phyloP scores from a whole-genome alignment of 2,797 vertebrate species.

The Antrozous pallidus region DNA sequence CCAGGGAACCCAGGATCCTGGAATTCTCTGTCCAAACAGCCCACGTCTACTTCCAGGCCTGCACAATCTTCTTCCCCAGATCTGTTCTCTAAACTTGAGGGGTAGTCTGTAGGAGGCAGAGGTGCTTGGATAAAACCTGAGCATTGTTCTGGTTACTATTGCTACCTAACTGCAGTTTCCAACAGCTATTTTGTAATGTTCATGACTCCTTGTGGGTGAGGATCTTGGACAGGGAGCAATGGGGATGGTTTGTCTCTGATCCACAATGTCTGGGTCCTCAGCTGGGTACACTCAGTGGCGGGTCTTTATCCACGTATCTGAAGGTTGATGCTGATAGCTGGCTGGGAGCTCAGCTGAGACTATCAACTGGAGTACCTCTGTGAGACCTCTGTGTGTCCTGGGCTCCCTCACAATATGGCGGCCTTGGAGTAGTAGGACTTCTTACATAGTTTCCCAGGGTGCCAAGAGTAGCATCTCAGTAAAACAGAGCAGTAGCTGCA shows the following conservation, averaged over 20 bases:
- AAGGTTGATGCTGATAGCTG: background rate
- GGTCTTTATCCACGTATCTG: background rate
- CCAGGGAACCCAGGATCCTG: background rate
- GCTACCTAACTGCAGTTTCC: background rate
- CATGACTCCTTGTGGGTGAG: background rate
- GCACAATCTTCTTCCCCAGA: background rate
- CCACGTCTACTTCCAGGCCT: background rate
- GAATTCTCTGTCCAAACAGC: background rate
- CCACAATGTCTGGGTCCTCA: background rate
- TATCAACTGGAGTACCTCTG: background rate
- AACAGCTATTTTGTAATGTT: background rate
- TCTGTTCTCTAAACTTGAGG: background rate
- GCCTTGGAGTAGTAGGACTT: background rate
- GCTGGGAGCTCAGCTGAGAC: background rate
- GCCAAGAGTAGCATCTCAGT: background rate
- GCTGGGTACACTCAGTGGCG: background rate
- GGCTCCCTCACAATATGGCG: constrained; percentile 12
- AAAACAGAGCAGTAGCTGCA: background rate
- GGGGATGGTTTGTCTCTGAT: background rate
- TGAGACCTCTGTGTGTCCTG: background rate
- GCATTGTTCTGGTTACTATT: background rate
- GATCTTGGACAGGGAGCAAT: background rate
- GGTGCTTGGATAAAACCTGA: background rate
- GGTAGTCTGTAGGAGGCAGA: background rate
- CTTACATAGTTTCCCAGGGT: background rate